A percentile compares a stretch with the other conserved stretches of the same genome.
These are phyloP conservation scores for Entosphenus tridentatus DNA, from an alignment of 2,113 vertebrate genomes.

Conservation along the genomic window DNA sequence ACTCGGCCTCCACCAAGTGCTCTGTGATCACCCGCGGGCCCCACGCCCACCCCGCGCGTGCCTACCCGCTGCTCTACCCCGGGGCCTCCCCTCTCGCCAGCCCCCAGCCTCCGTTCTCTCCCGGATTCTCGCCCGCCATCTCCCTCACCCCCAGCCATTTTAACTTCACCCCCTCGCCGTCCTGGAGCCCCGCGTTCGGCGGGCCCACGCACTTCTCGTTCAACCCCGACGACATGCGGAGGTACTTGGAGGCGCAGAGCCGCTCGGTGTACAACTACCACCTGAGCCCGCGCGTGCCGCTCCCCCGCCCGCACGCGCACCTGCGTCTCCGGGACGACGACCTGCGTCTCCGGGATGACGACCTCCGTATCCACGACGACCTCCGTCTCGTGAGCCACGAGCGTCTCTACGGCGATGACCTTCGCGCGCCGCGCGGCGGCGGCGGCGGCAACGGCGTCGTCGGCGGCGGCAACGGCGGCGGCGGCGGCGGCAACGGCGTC, in stretches of 20 bases:
- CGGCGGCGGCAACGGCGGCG: no score
- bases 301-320: constrained; percentile 66
- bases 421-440: no score
- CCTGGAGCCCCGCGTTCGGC: constrained; percentile 45
- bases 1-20: constrained; percentile 13
- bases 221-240: constrained; percentile 75
- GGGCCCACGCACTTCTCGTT: constrained; percentile 59
- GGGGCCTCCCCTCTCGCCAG: constrained; percentile 49
- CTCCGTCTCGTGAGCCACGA: no score
- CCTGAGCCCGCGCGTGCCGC: constrained; percentile 64
- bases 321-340: constrained; percentile 38
- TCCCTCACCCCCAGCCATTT: constrained; percentile 59
- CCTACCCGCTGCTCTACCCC: constrained; percentile 47
- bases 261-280: constrained; percentile 87
- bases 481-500: no score
- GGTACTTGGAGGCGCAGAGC: constrained; percentile 64
- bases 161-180: constrained; percentile 56
- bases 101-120: constrained; percentile 30
- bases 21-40: constrained; percentile 28
- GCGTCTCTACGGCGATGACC: no score
- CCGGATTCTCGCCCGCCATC: constrained; percentile 47
- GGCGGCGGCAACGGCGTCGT: no score
- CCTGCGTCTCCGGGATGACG: constrained; percentile 7
- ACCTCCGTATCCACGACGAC: constrained; percentile 13
- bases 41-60: constrained; percentile 23